phyloP scores from a whole-genome alignment of 2,797 vertebrate genomes.

The Cryptoblepharus egeriae region DNA sequence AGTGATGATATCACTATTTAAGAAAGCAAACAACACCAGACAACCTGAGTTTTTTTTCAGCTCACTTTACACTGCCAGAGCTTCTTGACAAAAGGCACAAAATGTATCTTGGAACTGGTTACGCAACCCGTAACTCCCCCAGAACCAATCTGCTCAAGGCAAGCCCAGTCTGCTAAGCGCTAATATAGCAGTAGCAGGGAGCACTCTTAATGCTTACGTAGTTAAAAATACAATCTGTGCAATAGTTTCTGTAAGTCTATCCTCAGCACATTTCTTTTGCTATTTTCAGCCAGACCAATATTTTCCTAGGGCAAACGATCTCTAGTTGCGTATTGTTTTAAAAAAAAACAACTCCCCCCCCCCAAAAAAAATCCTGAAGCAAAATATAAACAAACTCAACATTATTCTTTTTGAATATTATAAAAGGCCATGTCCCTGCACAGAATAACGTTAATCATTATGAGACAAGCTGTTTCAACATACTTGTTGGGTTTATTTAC shows the following conservation, averaged over 20 bases:
- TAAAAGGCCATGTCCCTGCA: slow-evolving; percentile 11
- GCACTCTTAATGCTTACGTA: slow-evolving; percentile 1
- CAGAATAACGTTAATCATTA: slow-evolving; percentile 38
- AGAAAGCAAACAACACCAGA: background rate
- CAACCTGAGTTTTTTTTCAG: rapidly evolving
- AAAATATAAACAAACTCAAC: slow-evolving; percentile 6
- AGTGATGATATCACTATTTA: background rate
- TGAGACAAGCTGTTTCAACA: slow-evolving; percentile 42
- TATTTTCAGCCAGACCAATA: slow-evolving; percentile 18
- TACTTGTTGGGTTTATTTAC: background rate
- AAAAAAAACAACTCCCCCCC: background rate
- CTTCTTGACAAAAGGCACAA: background rate
- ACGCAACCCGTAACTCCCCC: background rate
- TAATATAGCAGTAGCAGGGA: background rate
- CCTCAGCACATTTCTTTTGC: slow-evolving; percentile 39
- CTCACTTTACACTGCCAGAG: background rate
- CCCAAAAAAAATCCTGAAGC: background rate
- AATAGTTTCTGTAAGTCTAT: slow-evolving; percentile 29
- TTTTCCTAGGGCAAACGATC: background rate
- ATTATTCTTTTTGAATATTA: slow-evolving; percentile 38
- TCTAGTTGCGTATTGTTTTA: background rate
- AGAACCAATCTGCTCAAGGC: slow-evolving; percentile 14
- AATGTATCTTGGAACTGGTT: slow-evolving; percentile 24
- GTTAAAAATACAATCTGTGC: slow-evolving; percentile 21
- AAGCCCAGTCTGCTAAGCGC: slow-evolving; percentile 6